These are phyloP conservation scores for Epinotia ramella DNA, from an alignment of 2,888 invertebrate genomes.

Conservation along the genomic window DNA sequence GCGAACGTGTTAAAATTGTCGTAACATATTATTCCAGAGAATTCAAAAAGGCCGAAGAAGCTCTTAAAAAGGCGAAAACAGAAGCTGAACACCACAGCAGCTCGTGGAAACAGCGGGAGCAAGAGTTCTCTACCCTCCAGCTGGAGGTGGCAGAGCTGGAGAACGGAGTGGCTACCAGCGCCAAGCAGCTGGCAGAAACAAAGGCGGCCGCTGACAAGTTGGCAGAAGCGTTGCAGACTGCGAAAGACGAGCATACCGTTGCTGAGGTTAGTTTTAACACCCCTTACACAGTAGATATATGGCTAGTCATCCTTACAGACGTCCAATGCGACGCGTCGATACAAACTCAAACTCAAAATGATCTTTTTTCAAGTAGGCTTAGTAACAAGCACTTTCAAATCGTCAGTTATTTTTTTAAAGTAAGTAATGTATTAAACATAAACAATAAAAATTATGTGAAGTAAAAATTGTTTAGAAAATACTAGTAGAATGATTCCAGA, in stretches of 20 bases:
- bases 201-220: slow-evolving; percentile 79
- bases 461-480: too few relatives aligned
- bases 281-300: not conserved
- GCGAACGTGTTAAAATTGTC: too few relatives aligned
- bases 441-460: too few relatives aligned
- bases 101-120: slow-evolving; percentile 91
- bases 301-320: too few relatives aligned
- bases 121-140: slow-evolving; percentile 91
- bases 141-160: slow-evolving; percentile 92
- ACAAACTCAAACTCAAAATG: too few relatives aligned
- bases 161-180: slow-evolving; percentile 85
- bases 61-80: slow-evolving; percentile 86
- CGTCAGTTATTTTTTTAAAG: too few relatives aligned
- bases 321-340: too few relatives aligned
- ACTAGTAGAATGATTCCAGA: too few relatives aligned
- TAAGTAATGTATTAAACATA: too few relatives aligned
- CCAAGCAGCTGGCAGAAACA: slow-evolving; percentile 83
- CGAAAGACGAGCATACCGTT: slow-evolving; percentile 71
- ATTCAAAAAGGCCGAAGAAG: slow-evolving; percentile 75
- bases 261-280: slow-evolving; percentile 63
- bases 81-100: slow-evolving; percentile 89
- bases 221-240: slow-evolving; percentile 69
- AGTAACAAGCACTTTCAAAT: too few relatives aligned
- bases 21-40: slow-evolving; percentile 58
- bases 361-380: too few relatives aligned